Evolutionary conservation across 1,140 invertebrate species (phyloP).

Genomic region (Amyelois transitella): DNA sequence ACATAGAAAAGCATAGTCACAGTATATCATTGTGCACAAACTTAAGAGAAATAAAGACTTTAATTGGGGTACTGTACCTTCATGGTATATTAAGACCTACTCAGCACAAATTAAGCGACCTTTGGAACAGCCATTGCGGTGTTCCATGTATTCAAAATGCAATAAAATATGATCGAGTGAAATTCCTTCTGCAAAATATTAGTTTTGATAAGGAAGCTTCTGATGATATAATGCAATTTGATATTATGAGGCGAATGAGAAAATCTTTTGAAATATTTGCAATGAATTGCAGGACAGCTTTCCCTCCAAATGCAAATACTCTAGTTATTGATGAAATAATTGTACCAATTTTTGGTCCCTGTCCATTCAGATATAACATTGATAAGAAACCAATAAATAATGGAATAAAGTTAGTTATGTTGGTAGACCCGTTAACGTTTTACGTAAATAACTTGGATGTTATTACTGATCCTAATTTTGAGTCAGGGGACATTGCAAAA

Average conservation of each 20-base stretch:
- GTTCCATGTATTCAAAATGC: conserved; percentile 52
- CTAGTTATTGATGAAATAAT: conserved; percentile 72
- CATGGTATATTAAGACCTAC: conserved; percentile 63
- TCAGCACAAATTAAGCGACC: conserved; percentile 62
- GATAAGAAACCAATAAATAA: conserved; percentile 52
- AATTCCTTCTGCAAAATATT: conserved; percentile 64
- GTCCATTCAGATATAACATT: conserved; percentile 70
- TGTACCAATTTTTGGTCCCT: conserved; percentile 62
- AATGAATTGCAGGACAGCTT: conserved; percentile 67
- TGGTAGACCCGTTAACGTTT: conserved; percentile 64
- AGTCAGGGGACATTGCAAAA: conserved; percentile 42
- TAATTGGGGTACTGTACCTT: conserved; percentile 72
- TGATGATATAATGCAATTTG: conserved; percentile 49
- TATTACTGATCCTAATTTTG: conserved; percentile 53
- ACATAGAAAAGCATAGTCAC: conserved; percentile 38
- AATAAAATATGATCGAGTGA: conserved; percentile 70
- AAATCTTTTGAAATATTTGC: conserved; percentile 72
- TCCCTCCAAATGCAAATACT: conserved; percentile 40
- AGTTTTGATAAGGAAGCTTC: conserved; percentile 62
- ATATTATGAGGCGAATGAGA: conserved; percentile 68
- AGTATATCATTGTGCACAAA: conserved; percentile 29
- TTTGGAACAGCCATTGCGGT: conserved; percentile 63
- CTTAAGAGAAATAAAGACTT: conserved; percentile 64
- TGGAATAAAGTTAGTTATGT: conserved; percentile 62
- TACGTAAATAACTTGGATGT: conserved; percentile 72